A percentile compares a stretch with the other conserved stretches of the same genome.
Conservation (phyloP, 2,888 invertebrate genomes). For the Drosophila limbata region DNA sequence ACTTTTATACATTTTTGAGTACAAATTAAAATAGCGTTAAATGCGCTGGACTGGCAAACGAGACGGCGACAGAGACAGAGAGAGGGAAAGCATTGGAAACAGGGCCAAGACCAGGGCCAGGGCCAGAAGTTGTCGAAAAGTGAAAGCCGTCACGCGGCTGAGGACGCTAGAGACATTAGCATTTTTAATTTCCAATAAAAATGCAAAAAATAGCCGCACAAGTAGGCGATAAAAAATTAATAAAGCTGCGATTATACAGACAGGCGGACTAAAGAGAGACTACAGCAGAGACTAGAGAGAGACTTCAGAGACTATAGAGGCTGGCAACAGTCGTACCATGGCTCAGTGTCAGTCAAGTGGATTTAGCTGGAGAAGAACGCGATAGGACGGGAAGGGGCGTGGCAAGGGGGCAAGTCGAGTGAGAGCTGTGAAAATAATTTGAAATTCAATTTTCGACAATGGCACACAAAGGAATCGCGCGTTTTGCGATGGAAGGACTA, state of each 20-base stretch:
- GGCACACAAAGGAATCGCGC: slow-evolving; percentile 78
- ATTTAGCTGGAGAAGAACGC: background rate
- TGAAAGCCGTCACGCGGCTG: slow-evolving; percentile 40
- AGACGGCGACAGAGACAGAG: background rate
- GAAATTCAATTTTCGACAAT: slow-evolving; percentile 81
- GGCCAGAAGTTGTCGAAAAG: slow-evolving; percentile 42
- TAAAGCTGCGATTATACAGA: slow-evolving; percentile 78
- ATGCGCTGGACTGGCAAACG: slow-evolving; percentile 29
- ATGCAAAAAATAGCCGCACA: slow-evolving; percentile 78
- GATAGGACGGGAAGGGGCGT: background rate
- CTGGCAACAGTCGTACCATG: slow-evolving; percentile 25
- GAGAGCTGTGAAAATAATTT: slow-evolving; percentile 80
- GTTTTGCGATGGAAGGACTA: slow-evolving; percentile 25
- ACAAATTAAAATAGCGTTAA: slow-evolving; percentile 76
- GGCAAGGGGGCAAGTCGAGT: slow-evolving; percentile 33
- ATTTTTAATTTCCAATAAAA: slow-evolving; percentile 81
- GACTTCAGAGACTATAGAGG: slow-evolving; percentile 34
- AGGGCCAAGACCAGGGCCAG: slow-evolving; percentile 13
- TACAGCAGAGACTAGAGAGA: slow-evolving; percentile 3
- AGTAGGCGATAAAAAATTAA: slow-evolving; percentile 81
- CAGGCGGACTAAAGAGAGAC: slow-evolving; percentile 7
- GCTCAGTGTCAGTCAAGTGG: slow-evolving; percentile 66
- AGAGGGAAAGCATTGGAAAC: background rate
- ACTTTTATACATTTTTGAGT: slow-evolving; percentile 66
- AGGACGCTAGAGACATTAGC: slow-evolving; percentile 64